Base-by-base conservation (phyloP, 2,113 vertebrate genomes). In the Benitochromis conjunctus region DNA sequence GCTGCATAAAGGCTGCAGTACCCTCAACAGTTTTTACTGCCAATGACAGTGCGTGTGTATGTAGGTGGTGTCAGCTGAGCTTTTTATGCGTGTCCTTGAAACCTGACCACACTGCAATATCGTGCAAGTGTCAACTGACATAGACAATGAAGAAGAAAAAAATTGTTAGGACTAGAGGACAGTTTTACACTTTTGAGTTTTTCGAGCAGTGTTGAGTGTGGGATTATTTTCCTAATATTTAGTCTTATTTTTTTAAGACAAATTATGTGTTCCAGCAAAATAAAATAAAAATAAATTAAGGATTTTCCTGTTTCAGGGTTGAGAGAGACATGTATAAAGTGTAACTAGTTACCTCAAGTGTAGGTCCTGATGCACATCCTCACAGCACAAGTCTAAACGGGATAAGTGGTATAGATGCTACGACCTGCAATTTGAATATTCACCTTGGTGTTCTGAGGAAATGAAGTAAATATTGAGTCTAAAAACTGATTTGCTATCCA, bases 21-120 rank as follows among this genome's bases (percentile, higher is more conserved):
- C 84, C 36, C 84, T 84, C 76, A 82, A 34, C 24, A 48, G 69
- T 60, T 53, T 82, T 58, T 53, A 36, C 89, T 86, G 79, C 81
- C 84, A 81, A 38, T 88, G 80, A 62, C 8, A 4, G 85, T 60
- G 64, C 3, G 38, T 26, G 46, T 46, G 56, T 29, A 54, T 80
- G 79, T 76, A 9, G 7, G 60, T 46, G 89, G 85, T 89, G 36
- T 87, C 79, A 82, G 64, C 84, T 92, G 81, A 90, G 81, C 84
- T 78, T 81, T 83, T 58, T 57, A 85, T 88, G 81, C 80, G 53
- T 54, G 57, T 10, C 18, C 14, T 62, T 48, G 77, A 88, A 92
- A 89, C 83, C 53, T 34, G 83, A 89, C n/a, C 83, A 41, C 48
- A 66, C 76, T 60, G 48, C 77, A 58, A 89, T 82, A 82, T 76